Base-by-base conservation (phyloP, 2,797 vertebrate genomes). In the Syngnathus acus region DNA sequence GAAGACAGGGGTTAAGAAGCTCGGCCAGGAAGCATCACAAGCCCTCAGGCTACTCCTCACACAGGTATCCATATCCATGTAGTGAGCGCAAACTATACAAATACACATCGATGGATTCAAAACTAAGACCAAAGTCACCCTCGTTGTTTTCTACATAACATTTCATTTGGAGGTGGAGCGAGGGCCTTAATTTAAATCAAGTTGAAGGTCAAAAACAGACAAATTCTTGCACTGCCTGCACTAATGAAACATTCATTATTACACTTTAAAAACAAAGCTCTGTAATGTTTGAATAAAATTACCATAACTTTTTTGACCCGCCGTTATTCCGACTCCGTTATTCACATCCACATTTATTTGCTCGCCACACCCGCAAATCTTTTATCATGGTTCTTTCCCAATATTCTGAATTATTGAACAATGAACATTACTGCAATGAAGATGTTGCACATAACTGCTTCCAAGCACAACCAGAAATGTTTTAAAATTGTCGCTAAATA, bases 41-140 rank as follows among this genome's bases (percentile, higher is more conserved):
- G 80, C 80, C 68, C 80, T 92, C 53, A 69, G 72, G 72, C 71
- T 63, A 64, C 86, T 93, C 17, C 77, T 92, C 32, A 74, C 71
- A 68, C 86, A 89, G 89, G 90, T 92, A 80, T 8, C 2, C 10
- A 11, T 45, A 21, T 37, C n/a, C 21, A 16, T 62, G 60, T 32
- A 21, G 6, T 62, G 58, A 42, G 5, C 19, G 23, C n/a, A 9
- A 23, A 54, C 10, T 26, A 54, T 23, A 10, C 21, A 54, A 13
- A 11, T 4, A n/a, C 5, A 50, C 48, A 50, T 51, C 21, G 50
- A 51, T 21, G 19, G 48, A 51, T 6, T 32, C 32, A 32, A 32
- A 32, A 14, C 11, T 45, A 45, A 45, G 11, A 14, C 43, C 32
- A 4, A 32, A 32, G 32, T 32, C 32, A 32, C 32, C 32, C 32